Percentiles rank a stretch among this genome's conserved stretches.
Evolutionary conservation across 2,888 invertebrate species (phyloP).

Genomic region (Cosmia trapezina): DNA sequence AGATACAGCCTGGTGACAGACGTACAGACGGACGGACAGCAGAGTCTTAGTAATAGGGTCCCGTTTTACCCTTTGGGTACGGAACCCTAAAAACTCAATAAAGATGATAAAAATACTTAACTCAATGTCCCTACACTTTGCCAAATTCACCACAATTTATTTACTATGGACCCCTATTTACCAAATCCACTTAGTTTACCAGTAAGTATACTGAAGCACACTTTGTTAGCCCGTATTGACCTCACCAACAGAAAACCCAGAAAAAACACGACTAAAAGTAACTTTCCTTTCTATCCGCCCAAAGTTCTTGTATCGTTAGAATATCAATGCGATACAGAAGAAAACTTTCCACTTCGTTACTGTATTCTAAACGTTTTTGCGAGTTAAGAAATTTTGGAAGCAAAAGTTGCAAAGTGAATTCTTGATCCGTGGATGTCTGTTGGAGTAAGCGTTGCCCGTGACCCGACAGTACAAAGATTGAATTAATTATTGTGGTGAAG

Average conservation of each 20-base stretch:
- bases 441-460: conserved; percentile 38
- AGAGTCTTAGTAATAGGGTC: too few species aligned
- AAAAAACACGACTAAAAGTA: conserved; percentile 51
- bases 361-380: conserved; percentile 65
- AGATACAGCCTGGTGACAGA: too few species aligned
- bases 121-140: background rate
- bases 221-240: conserved; percentile 45
- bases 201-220: conserved; percentile 36
- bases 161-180: conserved; percentile 38
- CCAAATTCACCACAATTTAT: conserved; percentile 18
- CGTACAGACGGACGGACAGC: too few species aligned
- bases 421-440: conserved; percentile 58
- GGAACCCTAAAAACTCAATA: too few species aligned
- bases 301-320: conserved; percentile 66
- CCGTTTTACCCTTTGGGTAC: too few species aligned
- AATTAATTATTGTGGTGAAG: conserved; percentile 59
- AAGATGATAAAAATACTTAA: background rate
- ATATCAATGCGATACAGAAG: conserved; percentile 64
- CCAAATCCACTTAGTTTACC: conserved; percentile 32
- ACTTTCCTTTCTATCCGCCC: conserved; percentile 48
- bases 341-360: conserved; percentile 60
- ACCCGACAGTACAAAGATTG: conserved; percentile 42
- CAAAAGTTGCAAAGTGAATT: conserved; percentile 63
- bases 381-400: conserved; percentile 57
- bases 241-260: conserved; percentile 42